Conservation (phyloP, 2,797 vertebrate species). For the Onychomys arenicola region DNA sequence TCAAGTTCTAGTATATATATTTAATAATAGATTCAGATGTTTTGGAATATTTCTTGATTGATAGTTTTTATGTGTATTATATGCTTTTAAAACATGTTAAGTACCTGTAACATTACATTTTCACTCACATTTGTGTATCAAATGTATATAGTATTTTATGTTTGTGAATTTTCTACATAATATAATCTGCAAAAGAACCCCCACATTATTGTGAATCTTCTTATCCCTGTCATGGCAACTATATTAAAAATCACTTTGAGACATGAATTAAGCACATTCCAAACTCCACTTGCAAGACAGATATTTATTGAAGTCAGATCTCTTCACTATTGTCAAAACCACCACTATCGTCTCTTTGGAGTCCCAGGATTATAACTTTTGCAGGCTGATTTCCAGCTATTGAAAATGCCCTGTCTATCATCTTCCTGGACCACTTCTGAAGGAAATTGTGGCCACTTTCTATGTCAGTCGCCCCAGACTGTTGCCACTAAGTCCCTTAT, state of each 20-base stretch:
- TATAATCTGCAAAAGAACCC: not conserved
- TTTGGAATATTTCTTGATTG: not conserved
- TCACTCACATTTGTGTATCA: not conserved
- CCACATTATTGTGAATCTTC: not conserved
- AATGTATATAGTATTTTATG: not conserved
- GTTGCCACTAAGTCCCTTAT: not conserved
- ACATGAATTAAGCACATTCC: not conserved
- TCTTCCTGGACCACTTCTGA: not conserved
- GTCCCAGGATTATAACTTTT: not conserved
- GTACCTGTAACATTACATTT: conserved; percentile 45
- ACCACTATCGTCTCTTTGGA: not conserved
- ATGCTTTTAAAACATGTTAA: conserved; percentile 36
- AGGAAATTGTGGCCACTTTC: not conserved
- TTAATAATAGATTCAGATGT: not conserved
- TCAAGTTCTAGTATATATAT: not conserved
- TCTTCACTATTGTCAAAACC: conserved; percentile 7
- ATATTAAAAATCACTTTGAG: not conserved
- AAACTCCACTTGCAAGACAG: not conserved
- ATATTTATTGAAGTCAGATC: not conserved
- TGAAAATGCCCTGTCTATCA: not conserved
- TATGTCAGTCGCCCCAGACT: rapidly evolving
- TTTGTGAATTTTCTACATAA: not conserved
- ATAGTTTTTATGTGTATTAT: not conserved
- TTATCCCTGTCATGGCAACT: not conserved
- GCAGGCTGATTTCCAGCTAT: not conserved